These are phyloP conservation scores for Microcebus jonahi DNA, from an alignment of 2,113 vertebrate species.

Conservation along the genomic window DNA sequence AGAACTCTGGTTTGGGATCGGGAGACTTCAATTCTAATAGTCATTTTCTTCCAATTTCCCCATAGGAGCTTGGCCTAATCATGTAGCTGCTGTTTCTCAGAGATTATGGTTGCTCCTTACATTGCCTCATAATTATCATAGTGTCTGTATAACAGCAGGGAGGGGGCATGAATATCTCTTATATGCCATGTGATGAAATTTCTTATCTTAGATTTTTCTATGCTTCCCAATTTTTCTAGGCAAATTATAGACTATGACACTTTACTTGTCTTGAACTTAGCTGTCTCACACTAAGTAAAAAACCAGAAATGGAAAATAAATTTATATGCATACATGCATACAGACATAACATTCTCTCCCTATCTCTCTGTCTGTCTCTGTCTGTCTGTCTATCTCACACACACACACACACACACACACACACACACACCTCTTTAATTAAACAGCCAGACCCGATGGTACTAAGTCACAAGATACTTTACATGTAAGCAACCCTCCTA, in stretches of 20 bases:
- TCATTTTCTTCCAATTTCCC: constrained; percentile 32
- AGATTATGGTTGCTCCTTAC: neutral
- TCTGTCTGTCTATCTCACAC: neutral
- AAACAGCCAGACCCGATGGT: neutral
- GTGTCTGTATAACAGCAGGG: neutral
- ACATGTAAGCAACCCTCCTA: neutral
- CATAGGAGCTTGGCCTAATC: neutral
- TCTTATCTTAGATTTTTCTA: neutral
- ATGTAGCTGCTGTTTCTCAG: neutral
- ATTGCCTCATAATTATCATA: neutral
- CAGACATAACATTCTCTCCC: neutral
- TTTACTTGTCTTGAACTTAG: neutral
- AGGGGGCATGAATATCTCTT: neutral
- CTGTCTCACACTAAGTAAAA: neutral
- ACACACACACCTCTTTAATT: neutral
- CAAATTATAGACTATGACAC: neutral
- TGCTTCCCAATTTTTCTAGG: constrained; percentile 10
- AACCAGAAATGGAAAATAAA: neutral
- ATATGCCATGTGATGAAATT: neutral
- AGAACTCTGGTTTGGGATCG: constrained; percentile 27
- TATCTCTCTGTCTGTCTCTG: neutral
- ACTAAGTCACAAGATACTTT: constrained; percentile 33
- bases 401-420: neutral
- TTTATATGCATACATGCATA: rapidly evolving
- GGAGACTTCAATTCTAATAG: constrained; percentile 6